Conservation (phyloP, 2,888 invertebrate genomes). For the Sussaba pulchella region DNA sequence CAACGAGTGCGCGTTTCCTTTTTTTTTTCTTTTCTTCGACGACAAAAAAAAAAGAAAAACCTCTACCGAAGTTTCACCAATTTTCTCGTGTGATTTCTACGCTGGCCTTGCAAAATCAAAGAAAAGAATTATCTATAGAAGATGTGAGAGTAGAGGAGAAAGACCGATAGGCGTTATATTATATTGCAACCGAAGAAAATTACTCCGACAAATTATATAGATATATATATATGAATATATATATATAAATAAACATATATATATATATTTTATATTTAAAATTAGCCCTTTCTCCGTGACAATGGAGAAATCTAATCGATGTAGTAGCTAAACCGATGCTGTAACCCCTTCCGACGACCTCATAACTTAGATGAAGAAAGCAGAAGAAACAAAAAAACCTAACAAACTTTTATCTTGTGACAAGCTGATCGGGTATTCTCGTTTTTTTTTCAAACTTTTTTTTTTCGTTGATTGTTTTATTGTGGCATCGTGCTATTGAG, state of each 20-base stretch:
- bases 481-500: conserved; percentile 71
- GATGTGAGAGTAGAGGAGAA: conserved; percentile 64
- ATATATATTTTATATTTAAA: conserved; percentile 75
- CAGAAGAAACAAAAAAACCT: conserved; percentile 60
- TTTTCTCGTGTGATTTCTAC: conserved; percentile 83
- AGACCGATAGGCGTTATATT: conserved; percentile 78
- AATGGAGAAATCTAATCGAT: conserved; percentile 72
- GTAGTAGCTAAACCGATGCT: conserved; percentile 66
- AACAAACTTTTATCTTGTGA: conserved; percentile 73
- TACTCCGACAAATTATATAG: conserved; percentile 74
- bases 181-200: conserved; percentile 78
- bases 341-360: conserved; percentile 35
- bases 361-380: conserved; percentile 36
- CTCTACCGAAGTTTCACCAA: conserved; percentile 47
- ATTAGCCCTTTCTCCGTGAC: conserved; percentile 73
- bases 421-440: conserved; percentile 73
- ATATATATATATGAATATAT: conserved; percentile 64
- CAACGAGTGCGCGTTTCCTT: conserved; percentile 52
- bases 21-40: background rate
- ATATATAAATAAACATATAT: conserved; percentile 74
- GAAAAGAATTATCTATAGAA: conserved; percentile 75
- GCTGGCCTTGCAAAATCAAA: conserved; percentile 84
- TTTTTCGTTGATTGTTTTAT: conserved; percentile 69
- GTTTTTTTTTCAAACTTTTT: conserved; percentile 10
- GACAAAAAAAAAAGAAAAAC: conserved; percentile 32